A percentile compares a stretch with the other conserved stretches of the same genome.
Evolutionary conservation across 2,797 vertebrate species (phyloP).

Genomic region (Tragelaphus eurycerus): DNA sequence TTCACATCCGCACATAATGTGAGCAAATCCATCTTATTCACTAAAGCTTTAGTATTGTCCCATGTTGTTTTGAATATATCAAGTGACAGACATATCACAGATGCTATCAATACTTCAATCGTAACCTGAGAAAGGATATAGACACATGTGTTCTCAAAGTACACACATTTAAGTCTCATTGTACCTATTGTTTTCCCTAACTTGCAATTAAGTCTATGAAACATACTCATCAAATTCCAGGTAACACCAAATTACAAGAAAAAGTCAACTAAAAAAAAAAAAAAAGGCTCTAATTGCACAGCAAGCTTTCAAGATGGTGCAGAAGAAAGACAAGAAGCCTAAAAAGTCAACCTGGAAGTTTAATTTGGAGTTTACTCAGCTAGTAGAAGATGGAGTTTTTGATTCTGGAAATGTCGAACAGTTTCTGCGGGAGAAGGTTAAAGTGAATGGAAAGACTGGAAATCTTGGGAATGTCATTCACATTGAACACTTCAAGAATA

Average conservation of each 20-base stretch:
- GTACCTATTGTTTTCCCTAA: not conserved
- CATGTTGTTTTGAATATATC: not conserved
- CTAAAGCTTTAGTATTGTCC: not conserved
- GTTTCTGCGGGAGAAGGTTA: not conserved
- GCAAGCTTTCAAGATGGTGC: not conserved
- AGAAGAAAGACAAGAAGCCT: not conserved
- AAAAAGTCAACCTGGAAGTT: not conserved
- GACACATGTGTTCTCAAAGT: not conserved
- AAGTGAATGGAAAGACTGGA: not conserved
- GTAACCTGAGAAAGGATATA: not conserved
- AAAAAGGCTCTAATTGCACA: fast-evolving
- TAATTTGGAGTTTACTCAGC: not conserved
- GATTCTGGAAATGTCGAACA: not conserved
- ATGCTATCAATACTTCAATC: fast-evolving
- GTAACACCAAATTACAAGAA: not conserved
- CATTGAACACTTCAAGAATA: not conserved
- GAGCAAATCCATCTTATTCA: not conserved
- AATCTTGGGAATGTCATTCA: not conserved
- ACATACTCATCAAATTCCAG: not conserved
- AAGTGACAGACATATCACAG: not conserved
- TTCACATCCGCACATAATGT: not conserved
- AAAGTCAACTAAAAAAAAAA: not conserved
- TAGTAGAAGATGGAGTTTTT: not conserved
- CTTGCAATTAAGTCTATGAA: not conserved
- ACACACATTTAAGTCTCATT: not conserved